phyloP scores from a whole-genome alignment of 2,888 invertebrate species.

The Anthrax anthrax region DNA sequence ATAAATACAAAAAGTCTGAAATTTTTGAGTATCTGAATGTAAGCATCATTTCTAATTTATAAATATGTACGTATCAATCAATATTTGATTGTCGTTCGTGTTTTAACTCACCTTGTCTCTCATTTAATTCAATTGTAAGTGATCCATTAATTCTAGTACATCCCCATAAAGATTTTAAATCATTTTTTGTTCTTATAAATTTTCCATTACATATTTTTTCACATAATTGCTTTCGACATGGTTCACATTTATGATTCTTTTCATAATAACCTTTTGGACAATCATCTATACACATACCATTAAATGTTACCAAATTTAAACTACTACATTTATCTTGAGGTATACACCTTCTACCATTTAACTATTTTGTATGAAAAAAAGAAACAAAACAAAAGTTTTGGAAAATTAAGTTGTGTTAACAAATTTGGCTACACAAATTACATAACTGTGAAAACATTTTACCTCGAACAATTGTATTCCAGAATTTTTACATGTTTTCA shows the following conservation, averaged over 20 bases:
- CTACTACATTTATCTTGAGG: conserved; percentile 16
- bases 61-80: conserved; percentile 6
- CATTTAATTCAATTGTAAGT: conserved; percentile 40
- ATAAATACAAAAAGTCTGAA: too few species aligned
- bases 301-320: conserved; percentile 15
- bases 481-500: conserved; percentile 24
- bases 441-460: background rate
- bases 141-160: conserved; percentile 57
- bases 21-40: too few species aligned
- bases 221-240: conserved; percentile 21
- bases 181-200: conserved; percentile 39
- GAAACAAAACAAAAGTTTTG: too few species aligned
- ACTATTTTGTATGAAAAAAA: conserved; percentile 1
- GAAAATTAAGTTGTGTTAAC: too few species aligned
- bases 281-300: conserved; percentile 41
- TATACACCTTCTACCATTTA: conserved; percentile 18
- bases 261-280: conserved; percentile 44
- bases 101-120: conserved; percentile 18
- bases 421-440: too few species aligned
- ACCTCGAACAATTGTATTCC: background rate
- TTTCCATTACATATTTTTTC: conserved; percentile 34
- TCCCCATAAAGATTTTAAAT: conserved; percentile 42
- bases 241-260: conserved; percentile 19
- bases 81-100: too few species aligned
- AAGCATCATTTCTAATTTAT: background rate